Conservation (phyloP, 2,888 invertebrate genomes). For the Orgyia antiqua region DNA sequence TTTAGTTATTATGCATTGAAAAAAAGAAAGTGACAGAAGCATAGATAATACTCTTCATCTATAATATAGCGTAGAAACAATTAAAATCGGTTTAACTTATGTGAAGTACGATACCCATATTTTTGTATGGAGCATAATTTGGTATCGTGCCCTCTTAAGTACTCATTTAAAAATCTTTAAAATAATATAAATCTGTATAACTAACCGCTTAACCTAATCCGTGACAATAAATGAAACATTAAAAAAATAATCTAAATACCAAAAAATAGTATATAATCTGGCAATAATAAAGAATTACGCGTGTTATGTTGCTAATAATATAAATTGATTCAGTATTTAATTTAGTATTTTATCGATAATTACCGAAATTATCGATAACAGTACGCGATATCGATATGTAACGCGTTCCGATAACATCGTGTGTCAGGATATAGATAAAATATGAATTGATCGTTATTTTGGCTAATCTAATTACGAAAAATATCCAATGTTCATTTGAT, state of each 20-base stretch:
- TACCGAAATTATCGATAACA: conserved; percentile 24
- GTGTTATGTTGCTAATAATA: conserved; percentile 28
- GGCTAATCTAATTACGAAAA: conserved; percentile 32
- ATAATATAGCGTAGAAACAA: no score
- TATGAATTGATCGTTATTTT: conserved; percentile 39
- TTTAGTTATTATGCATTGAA: no score
- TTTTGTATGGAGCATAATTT: no score
- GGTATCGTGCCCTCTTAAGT: no score
- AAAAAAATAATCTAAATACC: conserved; percentile 22
- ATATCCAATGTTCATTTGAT: conserved; percentile 25
- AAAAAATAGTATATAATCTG: conserved; percentile 31
- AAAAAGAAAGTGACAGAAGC: no score
- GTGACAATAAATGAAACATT: not conserved
- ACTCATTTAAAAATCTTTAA: no score
- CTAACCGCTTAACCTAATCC: not conserved
- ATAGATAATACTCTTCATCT: no score
- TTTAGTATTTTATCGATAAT: conserved; percentile 25
- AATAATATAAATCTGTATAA: not conserved
- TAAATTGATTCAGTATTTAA: conserved; percentile 21
- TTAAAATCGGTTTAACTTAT: no score
- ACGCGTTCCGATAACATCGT: conserved; percentile 19
- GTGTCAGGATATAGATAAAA: conserved; percentile 31
- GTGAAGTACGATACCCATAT: no score
- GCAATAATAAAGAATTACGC: conserved; percentile 35
- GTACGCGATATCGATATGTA: conserved; percentile 10